Conservation (phyloP, 2,797 vertebrate species). For the Pantherophis vulpinus region DNA sequence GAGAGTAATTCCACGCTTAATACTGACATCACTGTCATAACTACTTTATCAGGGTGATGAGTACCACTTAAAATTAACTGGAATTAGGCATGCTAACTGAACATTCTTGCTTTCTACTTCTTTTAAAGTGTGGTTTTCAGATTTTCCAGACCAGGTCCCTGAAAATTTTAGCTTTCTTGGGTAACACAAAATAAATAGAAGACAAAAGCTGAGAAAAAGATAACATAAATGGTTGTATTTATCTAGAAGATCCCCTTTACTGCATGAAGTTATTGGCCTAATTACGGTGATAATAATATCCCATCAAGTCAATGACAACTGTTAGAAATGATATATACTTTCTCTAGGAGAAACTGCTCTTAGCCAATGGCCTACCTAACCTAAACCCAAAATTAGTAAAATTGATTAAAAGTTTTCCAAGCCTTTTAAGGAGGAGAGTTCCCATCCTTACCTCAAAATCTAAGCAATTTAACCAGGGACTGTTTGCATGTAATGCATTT, state of each 20-base stretch:
- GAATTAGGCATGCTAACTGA: neutral
- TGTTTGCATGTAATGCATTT: neutral
- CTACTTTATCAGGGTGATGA: neutral
- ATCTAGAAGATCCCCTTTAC: neutral
- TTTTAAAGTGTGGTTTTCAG: neutral
- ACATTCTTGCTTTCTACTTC: neutral
- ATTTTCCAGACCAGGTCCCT: neutral
- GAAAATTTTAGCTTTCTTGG: neutral
- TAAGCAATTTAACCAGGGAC: neutral
- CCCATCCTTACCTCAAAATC: neutral
- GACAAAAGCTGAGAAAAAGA: neutral
- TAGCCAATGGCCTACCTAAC: neutral
- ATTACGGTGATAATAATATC: neutral
- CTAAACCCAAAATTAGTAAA: neutral
- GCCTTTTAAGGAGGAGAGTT: neutral
- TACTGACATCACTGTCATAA: neutral
- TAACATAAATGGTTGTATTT: neutral
- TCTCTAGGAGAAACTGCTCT: neutral
- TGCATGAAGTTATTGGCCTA: neutral
- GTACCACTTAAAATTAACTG: neutral
- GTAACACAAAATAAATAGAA: neutral
- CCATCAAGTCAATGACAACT: neutral
- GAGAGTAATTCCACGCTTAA: constrained; percentile 4
- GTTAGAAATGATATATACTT: neutral
- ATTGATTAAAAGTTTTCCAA: neutral